Base-by-base conservation (phyloP, 2,797 vertebrate species). In the Notamacropus eugenii region DNA sequence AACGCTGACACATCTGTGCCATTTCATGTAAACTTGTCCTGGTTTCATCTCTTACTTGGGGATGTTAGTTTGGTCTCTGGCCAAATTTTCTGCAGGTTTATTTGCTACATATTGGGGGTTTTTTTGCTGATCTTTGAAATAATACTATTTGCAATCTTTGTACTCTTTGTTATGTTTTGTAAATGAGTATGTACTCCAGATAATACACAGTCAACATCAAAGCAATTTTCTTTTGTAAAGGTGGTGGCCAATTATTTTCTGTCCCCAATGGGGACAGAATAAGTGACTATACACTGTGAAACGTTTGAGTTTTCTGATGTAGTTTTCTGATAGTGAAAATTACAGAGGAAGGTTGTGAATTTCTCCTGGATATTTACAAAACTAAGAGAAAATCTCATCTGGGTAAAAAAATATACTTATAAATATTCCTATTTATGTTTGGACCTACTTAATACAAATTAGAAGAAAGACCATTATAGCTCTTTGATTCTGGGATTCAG, bases 251-350 rank as follows among this genome's bases (percentile, higher is more conserved):
- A 96, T 97, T 98, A 96, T 98, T 97, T 96, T 94, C 96, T 96
- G 93, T 97, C 97, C 95, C 96, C 96, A 97, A 92, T 46, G 94
- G 97, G 96, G 94, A 91, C 90, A 90, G 91, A 96, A 94, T 87
- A 22, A 82, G 96, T 97, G 98, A 97, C 97, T 96, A 97, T 96
- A 97, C 96, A 67, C 1, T 67, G 54, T 98, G 96, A 97, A 98
- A 95, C 96, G 97, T 97, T 22, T 97, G 93, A 94, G 97, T 97
- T 97, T 98, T 96, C 96, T 94, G 96, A 97, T 90, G 93, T 93
- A 95, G 93, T 97, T 97, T 97, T 94, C 96, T 93, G 93, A 95
- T 82, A 55, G 56, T 90, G 95, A 97, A 96, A 93, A 92, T 97
- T 97, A 97, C 92, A 93, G 95, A 93, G 91, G 67, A 24, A 94